These are phyloP conservation scores for Acleris emargana DNA, from an alignment of 2,888 invertebrate genomes.

Conservation along the genomic window DNA sequence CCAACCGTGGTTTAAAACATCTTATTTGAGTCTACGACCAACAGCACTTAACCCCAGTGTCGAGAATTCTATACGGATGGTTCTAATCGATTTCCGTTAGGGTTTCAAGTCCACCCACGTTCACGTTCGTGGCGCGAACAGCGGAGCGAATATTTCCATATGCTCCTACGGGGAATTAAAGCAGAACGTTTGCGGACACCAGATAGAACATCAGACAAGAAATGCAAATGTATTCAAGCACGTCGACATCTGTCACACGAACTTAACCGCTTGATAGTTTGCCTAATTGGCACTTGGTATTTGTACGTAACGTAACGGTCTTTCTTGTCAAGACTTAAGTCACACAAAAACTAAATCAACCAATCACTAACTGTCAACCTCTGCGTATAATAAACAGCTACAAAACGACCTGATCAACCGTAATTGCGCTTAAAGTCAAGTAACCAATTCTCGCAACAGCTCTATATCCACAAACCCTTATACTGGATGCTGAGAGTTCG, in stretches of 20 bases:
- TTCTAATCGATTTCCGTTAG: slow-evolving; percentile 70
- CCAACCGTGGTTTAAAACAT: slow-evolving; percentile 52
- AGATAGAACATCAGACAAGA: slow-evolving; percentile 2
- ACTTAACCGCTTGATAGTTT: neutral
- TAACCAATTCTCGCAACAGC: slow-evolving; percentile 32
- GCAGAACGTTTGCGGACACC: neutral
- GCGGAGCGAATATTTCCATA: slow-evolving; percentile 32
- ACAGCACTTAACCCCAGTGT: slow-evolving; percentile 69
- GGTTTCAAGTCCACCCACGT: slow-evolving; percentile 70
- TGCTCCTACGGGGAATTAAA: slow-evolving; percentile 19
- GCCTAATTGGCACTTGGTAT: neutral
- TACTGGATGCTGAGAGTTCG: slow-evolving; percentile 59
- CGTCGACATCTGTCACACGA: neutral
- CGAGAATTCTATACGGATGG: slow-evolving; percentile 65
- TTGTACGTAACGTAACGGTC: neutral
- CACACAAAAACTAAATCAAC: slow-evolving; percentile 1
- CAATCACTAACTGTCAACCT: slow-evolving; percentile 8
- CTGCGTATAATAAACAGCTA: neutral
- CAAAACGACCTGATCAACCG: slow-evolving; percentile 1
- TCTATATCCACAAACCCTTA: slow-evolving; percentile 56
- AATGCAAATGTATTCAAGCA: neutral
- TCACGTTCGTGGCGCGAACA: slow-evolving; percentile 45
- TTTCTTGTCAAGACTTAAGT: neutral
- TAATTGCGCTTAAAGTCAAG: slow-evolving; percentile 4
- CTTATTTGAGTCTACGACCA: slow-evolving; percentile 67